Conservation (phyloP, 2,888 invertebrate species). For the Erebia aethiops region DNA sequence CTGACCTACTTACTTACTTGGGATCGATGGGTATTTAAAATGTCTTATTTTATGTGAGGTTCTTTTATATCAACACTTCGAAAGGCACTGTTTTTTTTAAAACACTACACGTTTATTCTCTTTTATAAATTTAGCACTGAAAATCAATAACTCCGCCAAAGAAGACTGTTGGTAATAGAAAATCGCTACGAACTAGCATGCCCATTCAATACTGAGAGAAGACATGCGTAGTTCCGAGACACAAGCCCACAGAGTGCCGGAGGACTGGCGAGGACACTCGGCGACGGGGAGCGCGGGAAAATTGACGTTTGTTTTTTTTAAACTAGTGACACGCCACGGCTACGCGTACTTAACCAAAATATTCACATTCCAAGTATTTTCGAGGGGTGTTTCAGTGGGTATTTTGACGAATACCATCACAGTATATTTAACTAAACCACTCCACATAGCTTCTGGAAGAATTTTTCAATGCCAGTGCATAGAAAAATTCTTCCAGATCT, state of each 20-base stretch:
- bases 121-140: conserved; percentile 49
- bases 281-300: conserved; percentile 68
- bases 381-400: no score
- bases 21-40: conserved; percentile 44
- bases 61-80: conserved; percentile 47
- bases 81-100: conserved; percentile 65
- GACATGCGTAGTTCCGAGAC: conserved; percentile 67
- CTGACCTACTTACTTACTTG: conserved; percentile 53
- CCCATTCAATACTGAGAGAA: conserved; percentile 71
- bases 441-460: no score
- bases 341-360: background rate
- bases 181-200: conserved; percentile 49
- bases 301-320: conserved; percentile 64
- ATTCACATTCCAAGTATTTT: no score
- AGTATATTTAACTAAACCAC: background rate
- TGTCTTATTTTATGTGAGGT: conserved; percentile 26
- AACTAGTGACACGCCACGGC: background rate
- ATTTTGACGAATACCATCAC: no score
- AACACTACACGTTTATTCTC: conserved; percentile 56
- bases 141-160: conserved; percentile 71
- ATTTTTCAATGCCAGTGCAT: no score
- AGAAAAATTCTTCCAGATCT: no score
- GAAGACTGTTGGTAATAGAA: conserved; percentile 54
- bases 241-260: background rate
- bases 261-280: conserved; percentile 38